Conservation (phyloP, 37 sponge, comb jelly and placozoan genomes). For the Agelas oroides region DNA sequence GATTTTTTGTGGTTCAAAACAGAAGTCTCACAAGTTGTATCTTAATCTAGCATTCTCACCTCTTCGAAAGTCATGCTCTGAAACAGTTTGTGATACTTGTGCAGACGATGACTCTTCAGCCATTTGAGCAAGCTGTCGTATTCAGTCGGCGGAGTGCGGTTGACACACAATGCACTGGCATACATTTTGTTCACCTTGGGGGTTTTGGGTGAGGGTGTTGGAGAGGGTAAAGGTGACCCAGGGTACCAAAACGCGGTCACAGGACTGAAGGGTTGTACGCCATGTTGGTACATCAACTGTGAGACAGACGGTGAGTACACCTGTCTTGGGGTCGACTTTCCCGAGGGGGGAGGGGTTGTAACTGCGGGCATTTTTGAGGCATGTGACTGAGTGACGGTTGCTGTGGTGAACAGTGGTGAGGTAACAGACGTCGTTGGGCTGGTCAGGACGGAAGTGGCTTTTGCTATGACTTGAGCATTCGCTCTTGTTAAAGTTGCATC, state of each 20-base stretch:
- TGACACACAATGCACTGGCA: conserved; percentile 36
- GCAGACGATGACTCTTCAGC: conserved; percentile 77
- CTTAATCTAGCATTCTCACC: conserved; percentile 59
- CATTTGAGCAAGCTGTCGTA: conserved; percentile 62
- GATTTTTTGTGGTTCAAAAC: too few relatives aligned
- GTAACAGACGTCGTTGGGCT: conserved; percentile 14
- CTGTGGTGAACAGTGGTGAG: neutral
- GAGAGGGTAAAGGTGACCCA: conserved; percentile 31
- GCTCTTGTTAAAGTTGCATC: too few relatives aligned
- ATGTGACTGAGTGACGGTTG: neutral
- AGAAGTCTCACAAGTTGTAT: too few relatives aligned
- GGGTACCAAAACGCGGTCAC: neutral
- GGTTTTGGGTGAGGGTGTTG: conserved; percentile 31
- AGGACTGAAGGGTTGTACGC: too few relatives aligned
- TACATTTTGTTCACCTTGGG: neutral
- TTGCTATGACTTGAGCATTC: too few relatives aligned
- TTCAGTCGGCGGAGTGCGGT: conserved; percentile 29
- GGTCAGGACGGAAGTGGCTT: neutral
- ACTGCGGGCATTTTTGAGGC: neutral
- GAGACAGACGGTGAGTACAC: neutral
- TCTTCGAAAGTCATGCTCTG: conserved; percentile 72
- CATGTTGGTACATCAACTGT: too few relatives aligned
- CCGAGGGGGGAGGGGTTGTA: conserved; percentile 23
- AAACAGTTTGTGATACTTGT: conserved; percentile 75
- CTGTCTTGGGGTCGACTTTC: conserved; percentile 1